Conservation (phyloP, 2,888 invertebrate species). For the Iselma pallidipennis region DNA sequence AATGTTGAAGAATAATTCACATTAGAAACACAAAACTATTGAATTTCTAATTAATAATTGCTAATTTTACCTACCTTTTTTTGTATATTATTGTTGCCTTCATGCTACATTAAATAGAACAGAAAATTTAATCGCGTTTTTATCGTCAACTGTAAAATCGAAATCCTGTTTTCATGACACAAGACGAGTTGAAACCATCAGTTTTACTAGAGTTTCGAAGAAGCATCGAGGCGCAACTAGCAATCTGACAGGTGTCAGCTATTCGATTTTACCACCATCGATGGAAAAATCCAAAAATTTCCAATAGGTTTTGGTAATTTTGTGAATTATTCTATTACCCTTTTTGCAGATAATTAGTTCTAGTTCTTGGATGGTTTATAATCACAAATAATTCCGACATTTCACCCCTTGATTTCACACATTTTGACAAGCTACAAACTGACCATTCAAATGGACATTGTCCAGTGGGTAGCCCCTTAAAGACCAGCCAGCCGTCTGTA, state of each 20-base stretch:
- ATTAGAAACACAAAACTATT: too few relatives aligned
- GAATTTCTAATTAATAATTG: not conserved
- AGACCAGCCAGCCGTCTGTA: not conserved
- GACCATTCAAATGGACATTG: not conserved
- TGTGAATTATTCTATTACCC: not conserved
- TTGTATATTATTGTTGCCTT: not conserved
- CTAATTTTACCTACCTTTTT: slow-evolving; percentile 4
- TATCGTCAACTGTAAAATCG: slow-evolving; percentile 19
- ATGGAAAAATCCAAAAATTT: not conserved
- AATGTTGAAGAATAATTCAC: not conserved
- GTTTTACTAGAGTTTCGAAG: slow-evolving; percentile 21
- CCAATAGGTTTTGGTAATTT: not conserved
- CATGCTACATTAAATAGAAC: slow-evolving; percentile 12
- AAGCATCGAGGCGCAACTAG: slow-evolving; percentile 35
- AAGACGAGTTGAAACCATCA: slow-evolving; percentile 3
- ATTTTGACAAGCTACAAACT: not conserved
- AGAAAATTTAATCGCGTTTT: slow-evolving; percentile 18
- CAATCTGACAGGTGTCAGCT: slow-evolving; percentile 43
- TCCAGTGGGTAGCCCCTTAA: not conserved
- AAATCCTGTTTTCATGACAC: slow-evolving; percentile 20
- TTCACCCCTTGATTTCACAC: not conserved
- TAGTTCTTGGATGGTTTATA: not conserved
- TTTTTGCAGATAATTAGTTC: not conserved
- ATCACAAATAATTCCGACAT: not conserved
- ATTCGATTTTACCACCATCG: not conserved